phyloP scores from a whole-genome alignment of 2,113 vertebrate genomes.

The human region GRCh38 chr2:175689001-175689500 shows the following conservation, averaged over 20 bases:
- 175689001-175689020: not conserved
- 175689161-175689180: not conserved
- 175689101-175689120: constrained; percentile 41
- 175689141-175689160: not conserved
- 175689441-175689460: constrained; percentile 37
- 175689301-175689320: constrained; percentile 40
- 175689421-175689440: not conserved
- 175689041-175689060: constrained; percentile 4
- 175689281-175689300: constrained; percentile 25
- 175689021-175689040: constrained; percentile 18
- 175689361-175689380: constrained; percentile 45
- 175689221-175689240: constrained; percentile 38
- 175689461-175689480: constrained; percentile 13
- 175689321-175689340: constrained; percentile 22
- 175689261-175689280: constrained; percentile 49
- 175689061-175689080: constrained; percentile 9
- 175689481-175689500: constrained; percentile 28
- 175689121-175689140: constrained; percentile 47
- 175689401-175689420: not conserved
- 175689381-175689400: not conserved
- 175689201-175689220: constrained; percentile 52
- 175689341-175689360: constrained; percentile 7
- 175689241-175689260: constrained; percentile 16
- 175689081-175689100: constrained; percentile 36
- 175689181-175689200: constrained; percentile 43